Conservation (phyloP, 2,797 vertebrate species). For the Anomalospiza imberbis region DNA sequence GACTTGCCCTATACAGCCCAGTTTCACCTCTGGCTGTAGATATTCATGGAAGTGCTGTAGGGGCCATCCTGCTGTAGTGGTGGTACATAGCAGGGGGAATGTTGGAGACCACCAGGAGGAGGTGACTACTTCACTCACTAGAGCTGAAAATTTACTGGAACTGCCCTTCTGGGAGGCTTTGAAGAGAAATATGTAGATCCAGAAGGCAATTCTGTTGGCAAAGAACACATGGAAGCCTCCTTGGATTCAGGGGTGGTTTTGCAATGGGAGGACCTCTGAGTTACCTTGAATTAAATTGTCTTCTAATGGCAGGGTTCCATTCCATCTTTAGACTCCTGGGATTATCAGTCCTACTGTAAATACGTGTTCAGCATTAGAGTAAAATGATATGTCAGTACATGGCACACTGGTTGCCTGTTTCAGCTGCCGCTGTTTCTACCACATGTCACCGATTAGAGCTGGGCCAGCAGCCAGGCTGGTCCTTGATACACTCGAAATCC, state of each 20-base stretch:
- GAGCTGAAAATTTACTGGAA: not conserved
- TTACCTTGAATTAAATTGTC: conserved; percentile 4
- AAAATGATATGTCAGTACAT: not conserved
- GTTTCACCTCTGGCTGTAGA: not conserved
- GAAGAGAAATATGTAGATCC: not conserved
- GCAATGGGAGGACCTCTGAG: not conserved
- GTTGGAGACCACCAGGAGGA: not conserved
- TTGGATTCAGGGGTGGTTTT: not conserved
- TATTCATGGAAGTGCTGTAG: not conserved
- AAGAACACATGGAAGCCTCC: not conserved
- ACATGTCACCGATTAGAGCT: not conserved
- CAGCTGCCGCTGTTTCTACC: not conserved
- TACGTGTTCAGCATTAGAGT: not conserved
- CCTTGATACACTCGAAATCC: not conserved
- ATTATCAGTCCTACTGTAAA: not conserved
- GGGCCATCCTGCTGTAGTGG: not conserved
- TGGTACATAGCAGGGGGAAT: accelerated
- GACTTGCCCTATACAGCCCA: not conserved
- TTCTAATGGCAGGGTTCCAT: not conserved
- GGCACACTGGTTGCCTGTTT: not conserved
- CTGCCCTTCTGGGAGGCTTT: not conserved
- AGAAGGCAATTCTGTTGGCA: not conserved
- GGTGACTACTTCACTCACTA: not conserved
- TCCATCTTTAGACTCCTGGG: not conserved
- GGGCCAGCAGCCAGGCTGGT: not conserved